Percentiles rank a stretch among this genome's conserved stretches.
Conservation (phyloP, 2,888 invertebrate genomes). For the Cerastoderma edule region DNA sequence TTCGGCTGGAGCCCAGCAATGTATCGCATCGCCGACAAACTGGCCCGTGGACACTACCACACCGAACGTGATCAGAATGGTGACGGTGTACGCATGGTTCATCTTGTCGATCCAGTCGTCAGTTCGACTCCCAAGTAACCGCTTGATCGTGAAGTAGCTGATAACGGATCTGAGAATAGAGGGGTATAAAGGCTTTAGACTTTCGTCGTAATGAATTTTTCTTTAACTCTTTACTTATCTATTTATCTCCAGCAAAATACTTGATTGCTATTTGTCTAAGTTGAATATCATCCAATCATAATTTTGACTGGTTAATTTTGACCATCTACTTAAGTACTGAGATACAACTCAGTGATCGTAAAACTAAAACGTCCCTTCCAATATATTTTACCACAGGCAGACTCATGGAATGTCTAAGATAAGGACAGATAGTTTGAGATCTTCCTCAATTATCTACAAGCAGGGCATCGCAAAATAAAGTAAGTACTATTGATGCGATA, state of each 20-base stretch:
- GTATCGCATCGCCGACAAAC: slow-evolving; percentile 77
- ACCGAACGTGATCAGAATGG: slow-evolving; percentile 72
- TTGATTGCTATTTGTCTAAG: too few species aligned
- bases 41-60: slow-evolving; percentile 74
- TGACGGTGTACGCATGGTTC: slow-evolving; percentile 76
- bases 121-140: slow-evolving; percentile 72
- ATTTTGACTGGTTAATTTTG: background rate
- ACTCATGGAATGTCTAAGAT: too few species aligned
- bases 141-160: slow-evolving; percentile 60
- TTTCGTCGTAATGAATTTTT: background rate
- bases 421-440: too few species aligned
- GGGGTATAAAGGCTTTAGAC: background rate
- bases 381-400: too few species aligned
- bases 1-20: slow-evolving; percentile 76
- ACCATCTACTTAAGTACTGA: background rate
- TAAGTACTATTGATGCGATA: too few species aligned
- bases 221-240: too few species aligned
- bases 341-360: background rate
- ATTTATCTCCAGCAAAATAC: too few species aligned
- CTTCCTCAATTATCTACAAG: too few species aligned
- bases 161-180: slow-evolving; percentile 32
- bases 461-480: too few species aligned
- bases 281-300: too few species aligned
- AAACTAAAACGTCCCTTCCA: too few species aligned
- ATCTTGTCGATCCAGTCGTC: slow-evolving; percentile 79